Evolutionary conservation across 2,797 vertebrate genomes (phyloP).

Genomic region (Todus mexicanus): DNA sequence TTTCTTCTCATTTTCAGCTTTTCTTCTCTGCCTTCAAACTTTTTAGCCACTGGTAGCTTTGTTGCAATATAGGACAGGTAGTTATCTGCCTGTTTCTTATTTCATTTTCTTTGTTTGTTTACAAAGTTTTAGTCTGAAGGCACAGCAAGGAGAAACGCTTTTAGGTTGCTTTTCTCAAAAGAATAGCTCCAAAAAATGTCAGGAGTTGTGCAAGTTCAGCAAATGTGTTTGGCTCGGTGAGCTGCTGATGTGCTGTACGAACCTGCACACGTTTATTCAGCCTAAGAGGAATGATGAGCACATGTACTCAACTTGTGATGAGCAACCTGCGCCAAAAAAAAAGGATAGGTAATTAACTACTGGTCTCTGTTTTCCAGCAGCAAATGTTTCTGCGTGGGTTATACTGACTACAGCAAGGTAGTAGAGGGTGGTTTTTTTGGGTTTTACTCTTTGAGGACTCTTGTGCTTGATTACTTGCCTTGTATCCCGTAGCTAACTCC

Average conservation of each 20-base stretch:
- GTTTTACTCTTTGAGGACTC: not conserved
- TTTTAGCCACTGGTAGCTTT: not conserved
- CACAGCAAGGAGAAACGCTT: not conserved
- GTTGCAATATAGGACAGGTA: not conserved
- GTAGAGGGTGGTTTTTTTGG: not conserved
- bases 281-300: not conserved
- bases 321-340: not conserved
- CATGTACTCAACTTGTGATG: not conserved
- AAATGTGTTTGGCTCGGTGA: not conserved
- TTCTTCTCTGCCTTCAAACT: not conserved
- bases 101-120: not conserved
- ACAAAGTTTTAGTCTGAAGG: not conserved
- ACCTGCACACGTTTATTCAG: not conserved
- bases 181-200: not conserved
- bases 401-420: too few relatives aligned
- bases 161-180: not conserved
- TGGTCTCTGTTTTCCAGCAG: not conserved
- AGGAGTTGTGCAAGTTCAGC: not conserved
- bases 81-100: not conserved
- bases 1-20: not conserved
- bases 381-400: not conserved
- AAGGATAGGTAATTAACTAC: not conserved
- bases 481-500: not conserved
- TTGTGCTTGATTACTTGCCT: not conserved
- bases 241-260: not conserved